These are phyloP conservation scores for Euclidia mi DNA, from an alignment of 2,888 invertebrate species.

Conservation along the genomic window DNA sequence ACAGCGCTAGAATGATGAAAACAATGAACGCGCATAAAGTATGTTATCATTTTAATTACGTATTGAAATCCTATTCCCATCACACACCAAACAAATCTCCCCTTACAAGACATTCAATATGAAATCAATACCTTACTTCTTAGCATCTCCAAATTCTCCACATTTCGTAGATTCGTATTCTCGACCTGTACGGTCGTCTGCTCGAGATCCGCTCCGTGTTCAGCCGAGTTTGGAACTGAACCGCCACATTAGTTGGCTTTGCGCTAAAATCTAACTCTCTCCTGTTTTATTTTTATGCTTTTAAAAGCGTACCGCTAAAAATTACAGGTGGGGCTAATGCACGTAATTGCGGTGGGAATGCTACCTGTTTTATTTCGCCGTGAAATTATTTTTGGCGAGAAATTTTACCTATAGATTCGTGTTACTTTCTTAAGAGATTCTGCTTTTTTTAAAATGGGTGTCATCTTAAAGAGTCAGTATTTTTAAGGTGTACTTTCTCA, in stretches of 20 bases:
- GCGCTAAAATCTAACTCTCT: constrained; percentile 39
- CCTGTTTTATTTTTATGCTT: constrained; percentile 13
- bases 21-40: too few species aligned
- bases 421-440: neutral
- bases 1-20: too few species aligned
- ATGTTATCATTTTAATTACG: too few species aligned
- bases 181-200: constrained; percentile 37
- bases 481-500: too few species aligned
- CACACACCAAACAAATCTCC: too few species aligned
- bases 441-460: neutral
- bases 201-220: constrained; percentile 42
- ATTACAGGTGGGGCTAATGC: constrained; percentile 16
- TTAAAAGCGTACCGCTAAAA: constrained; percentile 17
- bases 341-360: constrained; percentile 5
- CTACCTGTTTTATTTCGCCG: constrained; percentile 17
- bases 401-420: neutral
- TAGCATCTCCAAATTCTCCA: constrained; percentile 26
- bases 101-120: too few species aligned
- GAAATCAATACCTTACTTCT: neutral
- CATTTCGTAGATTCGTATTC: constrained; percentile 30
- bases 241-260: constrained; percentile 39
- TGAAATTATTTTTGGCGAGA: too few species aligned
- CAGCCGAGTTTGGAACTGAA: constrained; percentile 37
- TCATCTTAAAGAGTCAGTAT: too few species aligned
- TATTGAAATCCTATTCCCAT: too few species aligned